Evolutionary conservation across 1,140 invertebrate species (phyloP).

Genomic region (Amphibalanus amphitrite): DNA sequence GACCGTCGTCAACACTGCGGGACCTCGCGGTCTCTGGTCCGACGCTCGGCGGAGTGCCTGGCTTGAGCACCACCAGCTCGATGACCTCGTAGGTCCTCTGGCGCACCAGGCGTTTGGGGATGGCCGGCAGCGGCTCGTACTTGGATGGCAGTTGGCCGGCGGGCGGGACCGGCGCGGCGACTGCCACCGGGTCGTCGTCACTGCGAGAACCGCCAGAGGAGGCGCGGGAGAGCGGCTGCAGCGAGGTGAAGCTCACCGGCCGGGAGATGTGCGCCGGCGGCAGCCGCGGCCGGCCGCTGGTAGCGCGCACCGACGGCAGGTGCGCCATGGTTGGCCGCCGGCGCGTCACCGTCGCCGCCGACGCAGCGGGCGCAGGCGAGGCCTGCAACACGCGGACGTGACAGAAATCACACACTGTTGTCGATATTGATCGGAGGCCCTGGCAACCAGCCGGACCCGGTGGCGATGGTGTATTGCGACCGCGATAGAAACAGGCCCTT

Average conservation of each 20-base stretch:
- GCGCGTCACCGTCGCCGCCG: too few species aligned
- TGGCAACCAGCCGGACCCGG: too few species aligned
- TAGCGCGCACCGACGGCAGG: not conserved
- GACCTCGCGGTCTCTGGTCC: not conserved
- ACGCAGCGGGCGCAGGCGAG: too few species aligned
- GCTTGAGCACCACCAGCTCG: not conserved
- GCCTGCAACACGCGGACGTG: too few species aligned
- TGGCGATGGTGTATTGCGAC: too few species aligned
- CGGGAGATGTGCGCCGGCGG: not conserved
- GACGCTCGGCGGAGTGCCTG: not conserved
- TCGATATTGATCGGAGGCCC: too few species aligned
- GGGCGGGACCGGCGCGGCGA: too few species aligned
- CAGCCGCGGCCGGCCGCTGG: not conserved
- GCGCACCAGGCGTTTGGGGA: not conserved
- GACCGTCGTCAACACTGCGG: not conserved
- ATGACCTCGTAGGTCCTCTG: not conserved
- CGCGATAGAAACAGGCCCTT: too few species aligned
- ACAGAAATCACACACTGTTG: too few species aligned
- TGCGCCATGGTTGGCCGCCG: not conserved
- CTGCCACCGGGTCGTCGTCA: not conserved
- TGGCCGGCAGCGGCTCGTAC: slow-evolving; percentile 1
- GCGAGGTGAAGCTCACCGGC: not conserved
- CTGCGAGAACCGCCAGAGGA: not conserved
- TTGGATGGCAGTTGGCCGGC: not conserved
- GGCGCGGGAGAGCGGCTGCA: not conserved